These are phyloP conservation scores for Drosophila triauraria DNA, from an alignment of 1,140 invertebrate genomes.

Conservation along the genomic window DNA sequence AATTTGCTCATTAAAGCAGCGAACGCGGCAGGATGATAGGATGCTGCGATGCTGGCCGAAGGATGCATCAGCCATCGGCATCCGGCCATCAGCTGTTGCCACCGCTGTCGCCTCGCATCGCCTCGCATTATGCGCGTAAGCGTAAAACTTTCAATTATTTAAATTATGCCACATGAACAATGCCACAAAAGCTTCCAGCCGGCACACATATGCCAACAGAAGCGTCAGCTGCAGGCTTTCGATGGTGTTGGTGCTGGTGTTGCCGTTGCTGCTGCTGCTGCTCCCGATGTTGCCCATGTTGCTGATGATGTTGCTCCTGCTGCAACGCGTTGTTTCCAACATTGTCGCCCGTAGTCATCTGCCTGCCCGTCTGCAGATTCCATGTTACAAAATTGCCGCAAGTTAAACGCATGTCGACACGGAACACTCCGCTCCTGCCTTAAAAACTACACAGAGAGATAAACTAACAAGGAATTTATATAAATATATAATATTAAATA, in stretches of 20 bases:
- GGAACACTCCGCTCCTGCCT: conserved; percentile 6
- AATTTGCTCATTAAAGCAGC: conserved; percentile 70
- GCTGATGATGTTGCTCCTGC: conserved; percentile 22
- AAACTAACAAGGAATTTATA: background rate
- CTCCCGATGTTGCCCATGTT: conserved; percentile 25
- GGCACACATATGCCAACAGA: conserved; percentile 64
- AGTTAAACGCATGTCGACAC: conserved; percentile 84
- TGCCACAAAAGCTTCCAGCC: conserved; percentile 64
- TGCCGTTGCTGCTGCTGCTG: conserved; percentile 36
- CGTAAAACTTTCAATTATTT: conserved; percentile 85
- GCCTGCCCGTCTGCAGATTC: conserved; percentile 39
- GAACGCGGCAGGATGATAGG: conserved; percentile 13
- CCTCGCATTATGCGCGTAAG: conserved; percentile 75
- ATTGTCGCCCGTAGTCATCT: conserved; percentile 55
- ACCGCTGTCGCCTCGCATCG: conserved; percentile 19
- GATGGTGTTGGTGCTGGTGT: conserved; percentile 17
- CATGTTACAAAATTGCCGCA: conserved; percentile 82
- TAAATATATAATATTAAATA: too few species aligned
- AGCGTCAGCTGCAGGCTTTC: conserved; percentile 69
- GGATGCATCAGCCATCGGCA: conserved; percentile 30
- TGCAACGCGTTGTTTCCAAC: conserved; percentile 55
- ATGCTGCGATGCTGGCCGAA: conserved; percentile 5
- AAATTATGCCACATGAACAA: conserved; percentile 84
- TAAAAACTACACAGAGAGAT: background rate
- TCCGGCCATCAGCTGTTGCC: conserved; percentile 64